phyloP scores from a whole-genome alignment of 2,888 invertebrate species.

The Nymphalis urticae region DNA sequence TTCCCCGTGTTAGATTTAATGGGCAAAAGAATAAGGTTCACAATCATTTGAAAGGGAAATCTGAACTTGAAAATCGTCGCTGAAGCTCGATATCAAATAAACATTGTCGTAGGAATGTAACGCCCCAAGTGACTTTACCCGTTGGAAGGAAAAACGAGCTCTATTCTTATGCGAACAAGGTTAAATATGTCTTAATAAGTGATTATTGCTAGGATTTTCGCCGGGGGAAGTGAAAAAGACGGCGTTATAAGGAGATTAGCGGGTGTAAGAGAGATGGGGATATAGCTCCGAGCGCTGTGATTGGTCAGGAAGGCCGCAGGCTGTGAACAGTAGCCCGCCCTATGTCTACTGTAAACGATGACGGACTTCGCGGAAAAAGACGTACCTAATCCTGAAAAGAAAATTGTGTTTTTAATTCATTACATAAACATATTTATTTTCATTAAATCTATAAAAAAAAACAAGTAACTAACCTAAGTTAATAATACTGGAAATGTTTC shows the following conservation, averaged over 20 bases:
- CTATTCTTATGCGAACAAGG: slow-evolving; percentile 47
- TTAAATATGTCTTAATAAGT: slow-evolving; percentile 50
- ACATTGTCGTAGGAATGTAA: slow-evolving; percentile 60
- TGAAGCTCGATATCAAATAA: slow-evolving; percentile 82
- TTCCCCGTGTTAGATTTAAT: slow-evolving; percentile 62
- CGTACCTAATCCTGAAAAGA: slow-evolving; percentile 49
- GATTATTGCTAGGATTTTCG: slow-evolving; percentile 73
- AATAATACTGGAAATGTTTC: background rate
- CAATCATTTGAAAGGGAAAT: slow-evolving; percentile 70
- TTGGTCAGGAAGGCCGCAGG: slow-evolving; percentile 83
- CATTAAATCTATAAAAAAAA: background rate
- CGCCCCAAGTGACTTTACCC: slow-evolving; percentile 59
- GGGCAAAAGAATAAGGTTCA: slow-evolving; percentile 64
- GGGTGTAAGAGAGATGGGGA: slow-evolving; percentile 59
- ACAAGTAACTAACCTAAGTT: background rate
- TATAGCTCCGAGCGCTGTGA: slow-evolving; percentile 82
- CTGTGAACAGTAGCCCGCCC: slow-evolving; percentile 82
- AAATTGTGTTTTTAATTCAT: slow-evolving; percentile 1
- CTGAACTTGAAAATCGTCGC: slow-evolving; percentile 82
- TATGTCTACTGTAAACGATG: slow-evolving; percentile 80
- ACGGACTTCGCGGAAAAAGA: slow-evolving; percentile 60
- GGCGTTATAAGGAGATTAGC: slow-evolving; percentile 53
- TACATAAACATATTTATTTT: background rate
- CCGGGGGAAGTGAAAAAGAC: slow-evolving; percentile 76
- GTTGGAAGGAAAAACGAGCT: slow-evolving; percentile 52